phyloP scores from a whole-genome alignment of 2,888 invertebrate genomes.

The Esperia sulphurella region DNA sequence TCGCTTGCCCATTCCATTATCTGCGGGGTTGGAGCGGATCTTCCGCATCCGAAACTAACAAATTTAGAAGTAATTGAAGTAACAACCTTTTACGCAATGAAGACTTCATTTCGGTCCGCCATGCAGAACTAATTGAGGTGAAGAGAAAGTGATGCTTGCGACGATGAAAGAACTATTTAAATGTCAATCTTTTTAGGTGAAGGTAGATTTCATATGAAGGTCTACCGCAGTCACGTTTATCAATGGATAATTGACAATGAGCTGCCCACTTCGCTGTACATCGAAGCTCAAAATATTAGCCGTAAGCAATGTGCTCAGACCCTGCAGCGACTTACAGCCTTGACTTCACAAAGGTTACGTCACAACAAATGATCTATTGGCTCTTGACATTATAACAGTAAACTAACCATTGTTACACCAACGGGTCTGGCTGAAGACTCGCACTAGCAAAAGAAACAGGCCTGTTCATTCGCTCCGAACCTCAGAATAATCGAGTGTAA shows the following conservation, averaged over 20 bases:
- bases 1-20: no score
- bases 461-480: no score
- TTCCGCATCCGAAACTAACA: neutral
- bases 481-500: no score
- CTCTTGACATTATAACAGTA: no score
- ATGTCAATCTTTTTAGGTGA: neutral
- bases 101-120: slow-evolving; percentile 2
- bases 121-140: slow-evolving; percentile 6
- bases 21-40: neutral
- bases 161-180: neutral
- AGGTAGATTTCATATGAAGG: neutral
- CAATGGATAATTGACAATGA: neutral
- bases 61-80: neutral
- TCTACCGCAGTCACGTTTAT: neutral
- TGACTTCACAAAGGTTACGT: neutral
- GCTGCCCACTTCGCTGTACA: no score
- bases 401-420: no score
- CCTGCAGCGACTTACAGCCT: neutral
- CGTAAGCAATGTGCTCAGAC: neutral
- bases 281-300: no score
- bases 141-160: neutral
- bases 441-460: no score
- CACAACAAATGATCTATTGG: neutral
- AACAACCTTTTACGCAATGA: neutral
- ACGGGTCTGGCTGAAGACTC: no score